These are phyloP conservation scores for Gryllus bimaculatus DNA, from an alignment of 1,140 invertebrate species.

Conservation along the genomic window DNA sequence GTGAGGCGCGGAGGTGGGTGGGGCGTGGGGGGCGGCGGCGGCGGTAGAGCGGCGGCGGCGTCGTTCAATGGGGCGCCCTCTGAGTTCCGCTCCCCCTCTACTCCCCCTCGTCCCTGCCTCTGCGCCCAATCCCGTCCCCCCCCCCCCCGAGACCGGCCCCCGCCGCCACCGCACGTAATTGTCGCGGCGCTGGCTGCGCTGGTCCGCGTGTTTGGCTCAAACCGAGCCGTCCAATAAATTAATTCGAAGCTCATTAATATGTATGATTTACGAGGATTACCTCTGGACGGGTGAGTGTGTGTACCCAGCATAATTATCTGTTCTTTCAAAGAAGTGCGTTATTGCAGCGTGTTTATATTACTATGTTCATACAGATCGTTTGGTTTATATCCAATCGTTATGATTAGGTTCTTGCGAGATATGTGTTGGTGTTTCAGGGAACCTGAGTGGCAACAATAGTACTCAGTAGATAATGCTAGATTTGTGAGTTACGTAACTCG, in stretches of 20 bases:
- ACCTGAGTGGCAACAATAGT: no score
- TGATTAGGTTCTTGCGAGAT: no score
- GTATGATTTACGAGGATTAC: not conserved
- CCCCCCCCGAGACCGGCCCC: no score
- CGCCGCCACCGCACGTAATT: not conserved
- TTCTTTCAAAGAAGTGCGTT: not conserved
- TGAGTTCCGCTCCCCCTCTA: not conserved
- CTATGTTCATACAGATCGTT: not conserved
- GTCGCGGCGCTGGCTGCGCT: not conserved
- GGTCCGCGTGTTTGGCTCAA: not conserved
- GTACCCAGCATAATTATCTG: not conserved
- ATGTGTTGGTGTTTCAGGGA: no score
- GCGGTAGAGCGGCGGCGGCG: no score
- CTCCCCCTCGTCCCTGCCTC: not conserved
- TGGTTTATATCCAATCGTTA: no score
- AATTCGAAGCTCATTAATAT: not conserved
- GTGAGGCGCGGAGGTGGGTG: no score
- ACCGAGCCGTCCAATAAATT: not conserved
- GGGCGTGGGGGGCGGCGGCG: no score
- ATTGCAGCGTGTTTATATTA: not conserved
- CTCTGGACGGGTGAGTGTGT: not conserved
- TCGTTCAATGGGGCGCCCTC: not conserved
- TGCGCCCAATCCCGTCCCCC: no score
- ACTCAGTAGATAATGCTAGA: no score
- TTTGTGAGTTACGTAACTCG: no score